Conservation (phyloP, 2,797 vertebrate genomes). For the Malacoraja senta region DNA sequence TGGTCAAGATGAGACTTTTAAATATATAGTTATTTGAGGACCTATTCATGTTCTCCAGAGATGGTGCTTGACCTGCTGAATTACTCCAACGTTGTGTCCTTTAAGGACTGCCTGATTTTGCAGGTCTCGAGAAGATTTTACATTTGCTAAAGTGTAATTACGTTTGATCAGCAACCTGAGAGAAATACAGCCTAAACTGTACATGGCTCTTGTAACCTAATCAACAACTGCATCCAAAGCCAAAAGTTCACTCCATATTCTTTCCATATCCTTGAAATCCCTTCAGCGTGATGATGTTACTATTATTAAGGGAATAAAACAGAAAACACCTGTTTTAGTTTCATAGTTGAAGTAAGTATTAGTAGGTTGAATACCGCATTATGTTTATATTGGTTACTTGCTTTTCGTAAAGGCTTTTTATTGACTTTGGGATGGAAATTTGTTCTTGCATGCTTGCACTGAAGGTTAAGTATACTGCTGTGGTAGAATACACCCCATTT, state of each 20-base stretch:
- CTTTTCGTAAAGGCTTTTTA: background rate
- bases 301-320: background rate
- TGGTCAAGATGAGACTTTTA: too few relatives aligned
- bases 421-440: background rate
- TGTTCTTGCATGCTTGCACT: too few relatives aligned
- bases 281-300: background rate
- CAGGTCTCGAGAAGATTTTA: background rate
- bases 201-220: background rate
- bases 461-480: too few relatives aligned
- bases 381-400: background rate
- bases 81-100: too few relatives aligned
- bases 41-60: too few relatives aligned
- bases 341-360: background rate
- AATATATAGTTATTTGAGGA: background rate
- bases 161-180: background rate
- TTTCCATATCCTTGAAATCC: background rate
- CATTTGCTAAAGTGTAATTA: background rate
- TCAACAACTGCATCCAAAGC: background rate
- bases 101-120: background rate
- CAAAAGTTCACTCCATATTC: background rate
- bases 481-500: too few relatives aligned
- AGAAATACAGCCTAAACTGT: background rate
- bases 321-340: background rate
- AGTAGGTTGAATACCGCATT: background rate
- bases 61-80: too few relatives aligned